A percentile compares a stretch with the other conserved stretches of the same genome.
phyloP scores from a whole-genome alignment of 2,797 vertebrate genomes.

The Mormyrus proboscirostris region DNA sequence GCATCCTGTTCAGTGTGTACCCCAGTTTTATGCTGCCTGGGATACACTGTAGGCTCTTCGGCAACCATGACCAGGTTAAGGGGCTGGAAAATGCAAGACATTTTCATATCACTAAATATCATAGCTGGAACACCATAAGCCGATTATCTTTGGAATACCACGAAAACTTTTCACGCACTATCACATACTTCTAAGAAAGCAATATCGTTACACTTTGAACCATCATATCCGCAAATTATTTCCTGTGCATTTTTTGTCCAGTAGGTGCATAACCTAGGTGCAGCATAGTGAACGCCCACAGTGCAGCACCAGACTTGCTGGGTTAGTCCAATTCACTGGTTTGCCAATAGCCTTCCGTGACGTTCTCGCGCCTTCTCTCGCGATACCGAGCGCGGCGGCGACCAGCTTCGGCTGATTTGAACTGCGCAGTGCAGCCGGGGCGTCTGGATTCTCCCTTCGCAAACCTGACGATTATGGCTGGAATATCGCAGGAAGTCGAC shows the following conservation, averaged over 20 bases:
- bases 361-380: slow-evolving; percentile 22
- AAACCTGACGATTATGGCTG: slow-evolving; percentile 48
- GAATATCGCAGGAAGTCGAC: slow-evolving; percentile 31
- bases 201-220: background rate
- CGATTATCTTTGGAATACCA: background rate
- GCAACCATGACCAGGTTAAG: background rate
- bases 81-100: background rate
- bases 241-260: background rate
- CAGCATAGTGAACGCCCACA: background rate
- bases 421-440: slow-evolving; percentile 49
- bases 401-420: slow-evolving; percentile 43
- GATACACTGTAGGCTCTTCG: background rate
- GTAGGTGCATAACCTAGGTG: background rate
- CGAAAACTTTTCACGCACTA: background rate
- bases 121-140: background rate
- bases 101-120: background rate
- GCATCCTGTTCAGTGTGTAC: background rate
- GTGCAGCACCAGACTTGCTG: background rate
- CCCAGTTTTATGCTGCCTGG: background rate
- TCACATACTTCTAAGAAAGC: background rate
- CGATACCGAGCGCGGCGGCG: slow-evolving; percentile 10
- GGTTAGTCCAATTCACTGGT: background rate
- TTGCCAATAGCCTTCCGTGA: background rate
- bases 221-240: background rate
- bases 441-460: background rate